Evolutionary conservation across 2,113 vertebrate genomes (phyloP).

Genomic region (Tiliqua scincoides): DNA sequence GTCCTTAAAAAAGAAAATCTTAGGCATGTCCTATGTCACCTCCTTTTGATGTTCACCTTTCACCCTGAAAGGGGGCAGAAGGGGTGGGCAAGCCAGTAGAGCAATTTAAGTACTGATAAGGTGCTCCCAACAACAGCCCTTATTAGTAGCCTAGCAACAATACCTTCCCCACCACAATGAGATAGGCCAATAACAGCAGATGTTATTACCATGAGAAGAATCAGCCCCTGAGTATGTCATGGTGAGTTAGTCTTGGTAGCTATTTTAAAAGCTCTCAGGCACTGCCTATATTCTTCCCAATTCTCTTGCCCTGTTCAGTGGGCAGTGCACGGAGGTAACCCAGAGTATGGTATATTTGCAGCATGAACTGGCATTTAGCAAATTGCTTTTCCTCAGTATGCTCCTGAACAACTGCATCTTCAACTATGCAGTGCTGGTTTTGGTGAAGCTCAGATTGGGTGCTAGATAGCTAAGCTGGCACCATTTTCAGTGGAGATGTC

Average conservation of each 20-base stretch:
- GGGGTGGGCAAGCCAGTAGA: too few species aligned
- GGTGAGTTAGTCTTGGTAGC: not conserved
- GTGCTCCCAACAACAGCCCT: too few species aligned
- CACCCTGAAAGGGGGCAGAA: too few species aligned
- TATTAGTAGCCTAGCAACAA: too few species aligned
- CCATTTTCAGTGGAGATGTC: not conserved
- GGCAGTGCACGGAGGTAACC: not conserved
- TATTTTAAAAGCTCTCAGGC: not conserved
- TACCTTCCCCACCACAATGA: not conserved
- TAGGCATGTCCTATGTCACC: too few species aligned
- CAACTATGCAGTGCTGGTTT: not conserved
- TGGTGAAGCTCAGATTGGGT: not conserved
- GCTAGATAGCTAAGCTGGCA: not conserved
- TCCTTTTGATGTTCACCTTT: too few species aligned
- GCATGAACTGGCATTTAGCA: not conserved
- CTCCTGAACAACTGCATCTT: not conserved
- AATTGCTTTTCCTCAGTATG: not conserved
- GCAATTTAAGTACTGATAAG: too few species aligned
- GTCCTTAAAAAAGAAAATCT: too few species aligned
- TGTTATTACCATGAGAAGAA: not conserved
- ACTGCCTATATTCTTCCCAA: not conserved
- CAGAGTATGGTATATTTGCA: not conserved
- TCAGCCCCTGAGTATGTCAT: not conserved
- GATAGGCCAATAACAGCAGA: not conserved
- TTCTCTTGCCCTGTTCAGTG: not conserved